phyloP scores from a whole-genome alignment of 2,113 vertebrate species.

The Sturnus vulgaris region DNA sequence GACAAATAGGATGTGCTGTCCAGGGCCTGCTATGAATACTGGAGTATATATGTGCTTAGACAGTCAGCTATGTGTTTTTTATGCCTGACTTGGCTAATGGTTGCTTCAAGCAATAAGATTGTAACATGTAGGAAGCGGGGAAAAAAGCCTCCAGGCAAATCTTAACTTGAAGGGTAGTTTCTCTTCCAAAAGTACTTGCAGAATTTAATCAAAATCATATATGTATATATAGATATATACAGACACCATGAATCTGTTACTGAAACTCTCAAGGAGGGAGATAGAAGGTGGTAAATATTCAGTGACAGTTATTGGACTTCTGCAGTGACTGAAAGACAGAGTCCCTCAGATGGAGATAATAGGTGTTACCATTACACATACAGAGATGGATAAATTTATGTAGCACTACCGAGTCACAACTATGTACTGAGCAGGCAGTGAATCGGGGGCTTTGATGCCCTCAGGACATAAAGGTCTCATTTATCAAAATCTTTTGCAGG shows the following conservation, averaged over 20 bases:
- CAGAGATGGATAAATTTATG: background rate
- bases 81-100: background rate
- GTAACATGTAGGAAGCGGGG: background rate
- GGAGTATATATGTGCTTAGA: background rate
- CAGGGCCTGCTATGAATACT: background rate
- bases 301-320: background rate
- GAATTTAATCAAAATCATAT: background rate
- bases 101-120: background rate
- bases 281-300: background rate
- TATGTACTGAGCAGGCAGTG: background rate
- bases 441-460: background rate
- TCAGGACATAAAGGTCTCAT: background rate
- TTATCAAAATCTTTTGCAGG: background rate
- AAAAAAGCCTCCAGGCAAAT: background rate
- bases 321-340: background rate
- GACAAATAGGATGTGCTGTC: background rate
- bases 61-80: background rate
- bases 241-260: background rate
- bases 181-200: background rate
- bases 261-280: background rate
- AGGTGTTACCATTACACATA: background rate
- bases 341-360: background rate
- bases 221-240: fast-evolving
- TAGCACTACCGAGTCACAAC: background rate
- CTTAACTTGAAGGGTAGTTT: background rate